Evolutionary conservation across 2,797 vertebrate genomes (phyloP).

Genomic region (Girardinus metallicus): DNA sequence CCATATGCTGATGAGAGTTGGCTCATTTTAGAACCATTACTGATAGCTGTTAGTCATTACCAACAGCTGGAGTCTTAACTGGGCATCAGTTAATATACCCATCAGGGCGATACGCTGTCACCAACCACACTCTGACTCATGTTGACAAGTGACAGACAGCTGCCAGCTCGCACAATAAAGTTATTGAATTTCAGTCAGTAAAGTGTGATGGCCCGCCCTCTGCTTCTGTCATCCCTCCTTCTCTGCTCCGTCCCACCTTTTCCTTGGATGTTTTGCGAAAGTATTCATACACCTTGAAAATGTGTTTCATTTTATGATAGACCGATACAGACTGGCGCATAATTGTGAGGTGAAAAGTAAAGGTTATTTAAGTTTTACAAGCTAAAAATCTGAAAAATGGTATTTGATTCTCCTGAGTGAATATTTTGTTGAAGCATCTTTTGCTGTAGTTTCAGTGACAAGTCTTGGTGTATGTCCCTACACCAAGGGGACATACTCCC

Average conservation of each 20-base stretch:
- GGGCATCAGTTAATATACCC: conserved; percentile 35
- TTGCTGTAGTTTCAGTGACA: background rate
- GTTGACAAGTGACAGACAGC: conserved; percentile 69
- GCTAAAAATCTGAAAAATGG: background rate
- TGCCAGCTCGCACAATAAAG: conserved; percentile 65
- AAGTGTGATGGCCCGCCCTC: conserved; percentile 43
- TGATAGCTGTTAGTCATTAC: conserved; percentile 58
- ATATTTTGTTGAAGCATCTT: background rate
- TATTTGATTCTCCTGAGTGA: background rate
- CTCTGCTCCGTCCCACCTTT: conserved; percentile 26
- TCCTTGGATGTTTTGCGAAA: conserved; percentile 6
- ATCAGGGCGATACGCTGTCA: conserved; percentile 35
- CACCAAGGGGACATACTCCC: too few species aligned
- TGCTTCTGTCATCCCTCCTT: conserved; percentile 40
- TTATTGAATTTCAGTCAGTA: conserved; percentile 51
- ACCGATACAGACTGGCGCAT: background rate
- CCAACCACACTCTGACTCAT: conserved; percentile 54
- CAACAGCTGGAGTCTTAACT: conserved; percentile 41
- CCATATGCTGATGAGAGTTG: conserved; percentile 41
- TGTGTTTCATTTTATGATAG: background rate
- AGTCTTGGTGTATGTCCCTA: background rate
- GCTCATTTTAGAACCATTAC: conserved; percentile 62
- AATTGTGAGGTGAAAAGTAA: background rate
- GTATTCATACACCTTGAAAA: background rate
- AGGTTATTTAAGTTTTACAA: background rate